Percentiles rank a stretch among this genome's conserved stretches.
phyloP scores from a whole-genome alignment of 2,797 vertebrate species.

The Gouania willdenowi region DNA sequence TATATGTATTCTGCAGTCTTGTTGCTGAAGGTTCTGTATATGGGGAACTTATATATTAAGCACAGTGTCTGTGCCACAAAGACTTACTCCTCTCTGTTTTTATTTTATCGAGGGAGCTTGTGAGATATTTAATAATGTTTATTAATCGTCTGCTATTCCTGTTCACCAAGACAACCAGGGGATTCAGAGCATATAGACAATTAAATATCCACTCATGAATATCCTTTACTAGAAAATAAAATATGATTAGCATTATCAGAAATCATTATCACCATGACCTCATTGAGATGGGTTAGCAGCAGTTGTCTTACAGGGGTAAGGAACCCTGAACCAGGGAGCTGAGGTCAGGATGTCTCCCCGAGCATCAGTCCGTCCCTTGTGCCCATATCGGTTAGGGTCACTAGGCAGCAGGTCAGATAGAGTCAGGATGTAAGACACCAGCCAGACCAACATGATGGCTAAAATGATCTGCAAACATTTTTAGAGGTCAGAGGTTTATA shows the following conservation, averaged over 20 bases:
- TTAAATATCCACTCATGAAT: no score
- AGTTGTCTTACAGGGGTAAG: constrained; percentile 88
- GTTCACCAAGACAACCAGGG: no score
- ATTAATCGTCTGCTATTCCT: no score
- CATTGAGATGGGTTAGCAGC: background rate
- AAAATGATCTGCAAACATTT: constrained; percentile 79
- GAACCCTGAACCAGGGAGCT: constrained; percentile 93
- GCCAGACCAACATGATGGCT: constrained; percentile 89
- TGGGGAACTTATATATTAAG: no score
- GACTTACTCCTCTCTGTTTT: no score
- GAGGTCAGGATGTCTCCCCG: constrained; percentile 87
- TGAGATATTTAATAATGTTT: no score
- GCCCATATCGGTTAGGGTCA: constrained; percentile 77
- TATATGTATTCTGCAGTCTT: no score
- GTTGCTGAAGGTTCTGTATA: no score
- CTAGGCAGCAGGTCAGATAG: constrained; percentile 78
- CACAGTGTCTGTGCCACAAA: no score
- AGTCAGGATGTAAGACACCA: constrained; percentile 89
- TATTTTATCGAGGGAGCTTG: no score
- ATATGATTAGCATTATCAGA: background rate
- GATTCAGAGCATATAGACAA: no score
- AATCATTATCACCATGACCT: background rate
- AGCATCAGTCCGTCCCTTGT: constrained; percentile 89
- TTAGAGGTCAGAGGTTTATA: background rate
- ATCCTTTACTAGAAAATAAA: no score